Conservation (phyloP, 2,113 vertebrate genomes). For the Phodopus roborovskii region DNA sequence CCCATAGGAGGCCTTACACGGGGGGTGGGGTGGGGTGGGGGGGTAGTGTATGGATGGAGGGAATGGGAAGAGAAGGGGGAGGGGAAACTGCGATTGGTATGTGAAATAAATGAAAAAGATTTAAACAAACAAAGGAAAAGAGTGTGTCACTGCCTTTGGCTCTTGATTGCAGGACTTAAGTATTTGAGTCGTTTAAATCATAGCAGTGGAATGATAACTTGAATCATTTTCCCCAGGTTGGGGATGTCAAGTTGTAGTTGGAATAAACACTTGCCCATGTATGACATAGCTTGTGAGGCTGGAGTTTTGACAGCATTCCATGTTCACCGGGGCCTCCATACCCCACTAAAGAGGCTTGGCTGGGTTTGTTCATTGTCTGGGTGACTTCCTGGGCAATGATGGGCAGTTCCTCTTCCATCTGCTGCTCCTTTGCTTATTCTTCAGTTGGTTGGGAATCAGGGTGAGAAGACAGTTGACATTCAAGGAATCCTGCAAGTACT, state of each 20-base stretch:
- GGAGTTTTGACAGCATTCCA: too few relatives aligned
- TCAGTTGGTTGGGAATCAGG: neutral
- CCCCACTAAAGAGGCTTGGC: neutral
- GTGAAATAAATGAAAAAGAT: too few relatives aligned
- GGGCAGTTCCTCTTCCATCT: neutral
- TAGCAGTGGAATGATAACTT: neutral
- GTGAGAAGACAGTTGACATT: neutral
- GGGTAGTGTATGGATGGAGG: too few relatives aligned
- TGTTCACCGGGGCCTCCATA: too few relatives aligned
- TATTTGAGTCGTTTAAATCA: neutral
- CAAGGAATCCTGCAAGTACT: neutral
- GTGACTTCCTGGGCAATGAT: neutral
- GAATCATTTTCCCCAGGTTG: neutral
- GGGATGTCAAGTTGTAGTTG: neutral
- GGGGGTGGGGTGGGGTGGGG: too few relatives aligned
- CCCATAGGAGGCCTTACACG: too few relatives aligned
- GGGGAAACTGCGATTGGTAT: too few relatives aligned
- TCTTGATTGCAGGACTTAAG: neutral
- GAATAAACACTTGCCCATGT: neutral
- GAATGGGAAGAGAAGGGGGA: too few relatives aligned
- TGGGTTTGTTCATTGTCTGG: neutral
- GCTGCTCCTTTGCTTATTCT: neutral
- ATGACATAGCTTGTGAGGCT: neutral
- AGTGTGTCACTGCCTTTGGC: neutral
- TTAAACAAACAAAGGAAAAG: too few relatives aligned